Base-by-base conservation (phyloP, 2,888 invertebrate genomes). In the Carabus problematicus region DNA sequence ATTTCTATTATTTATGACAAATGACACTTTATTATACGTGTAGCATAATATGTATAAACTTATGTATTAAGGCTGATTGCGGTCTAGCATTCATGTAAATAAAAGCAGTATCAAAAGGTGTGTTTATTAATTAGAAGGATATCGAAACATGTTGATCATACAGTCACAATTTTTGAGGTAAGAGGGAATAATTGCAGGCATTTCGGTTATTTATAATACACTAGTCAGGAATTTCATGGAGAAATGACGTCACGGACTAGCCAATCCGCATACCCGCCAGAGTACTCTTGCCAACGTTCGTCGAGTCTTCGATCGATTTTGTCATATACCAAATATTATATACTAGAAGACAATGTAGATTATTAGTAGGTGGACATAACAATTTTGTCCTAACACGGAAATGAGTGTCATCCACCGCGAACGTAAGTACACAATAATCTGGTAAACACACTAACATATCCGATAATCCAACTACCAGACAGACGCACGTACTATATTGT, bases 191-290 rank as follows among this genome's bases (percentile, higher is more conserved):
- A 72, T 70, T 70, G 62, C 71, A 72, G 72, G 71, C 72, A 73
- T 74, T 75, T 74, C 74, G 75, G 78, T 79, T 79, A 79, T 79
- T 79, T 79, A 78, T 79, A 79, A 78, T 78, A 75, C 76, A 78
- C 75, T 74, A 76, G 77, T 77, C 74, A 76, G 77, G 77, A 79
- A 79, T 78, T 78, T 79, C 77, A 77, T 78, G 77, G 76, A 78
- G 74, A 76, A 73, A 75, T 79, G 79, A 79, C 79, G 79, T 79
- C 78, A 79, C 75, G 63, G 73, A 73, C 72, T 66, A 66, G 66
- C 67, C 67, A 60, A 67, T 73, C 74, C 74, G 75, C 75, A 75
- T 73, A 73, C 74, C 72, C 59, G 69, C 61, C 62, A 69, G 61
- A 69, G 63, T 69, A 63, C 63, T 69, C 61, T 68, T 55, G 76